Conservation (phyloP, 2,888 invertebrate species). For the Andricus curvator region DNA sequence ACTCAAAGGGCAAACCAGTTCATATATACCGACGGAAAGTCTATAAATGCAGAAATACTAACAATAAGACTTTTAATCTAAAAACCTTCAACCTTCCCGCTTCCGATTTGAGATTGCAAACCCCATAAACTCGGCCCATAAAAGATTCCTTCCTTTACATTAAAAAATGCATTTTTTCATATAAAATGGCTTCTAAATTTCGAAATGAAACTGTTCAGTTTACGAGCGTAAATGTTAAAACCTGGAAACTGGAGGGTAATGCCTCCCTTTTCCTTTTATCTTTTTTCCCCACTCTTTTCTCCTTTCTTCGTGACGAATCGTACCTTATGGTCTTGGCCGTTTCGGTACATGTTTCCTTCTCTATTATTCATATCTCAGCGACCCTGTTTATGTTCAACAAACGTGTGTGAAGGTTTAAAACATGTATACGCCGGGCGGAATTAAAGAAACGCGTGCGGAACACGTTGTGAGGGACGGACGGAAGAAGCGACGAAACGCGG, state of each 20-base stretch:
- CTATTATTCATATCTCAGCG: slow-evolving; percentile 34
- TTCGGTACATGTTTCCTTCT: slow-evolving; percentile 19
- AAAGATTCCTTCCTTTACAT: slow-evolving; percentile 18
- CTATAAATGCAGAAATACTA: background rate
- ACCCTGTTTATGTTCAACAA: slow-evolving; percentile 22
- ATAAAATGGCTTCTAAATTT: slow-evolving; percentile 23
- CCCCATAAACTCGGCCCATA: slow-evolving; percentile 23
- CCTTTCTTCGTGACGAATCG: slow-evolving; percentile 15
- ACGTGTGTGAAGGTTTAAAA: slow-evolving; percentile 16
- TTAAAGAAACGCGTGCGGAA: slow-evolving; percentile 36
- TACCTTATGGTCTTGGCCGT: slow-evolving; percentile 29
- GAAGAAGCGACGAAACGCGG: slow-evolving; percentile 25
- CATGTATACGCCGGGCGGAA: slow-evolving; percentile 4
- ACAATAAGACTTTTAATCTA: background rate
- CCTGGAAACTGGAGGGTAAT: background rate
- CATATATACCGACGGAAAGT: background rate
- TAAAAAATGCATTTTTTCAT: slow-evolving; percentile 27
- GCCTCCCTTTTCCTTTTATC: slow-evolving; percentile 12
- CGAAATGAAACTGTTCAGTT: slow-evolving; percentile 23
- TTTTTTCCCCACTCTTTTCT: background rate
- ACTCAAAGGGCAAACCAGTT: too few relatives aligned
- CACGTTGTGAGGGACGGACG: slow-evolving; percentile 7
- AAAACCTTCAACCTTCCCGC: background rate
- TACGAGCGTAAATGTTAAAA: slow-evolving; percentile 32
- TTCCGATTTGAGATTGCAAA: slow-evolving; percentile 13